phyloP scores from a whole-genome alignment of 2,797 vertebrate genomes.

The Delichon dasypus region DNA sequence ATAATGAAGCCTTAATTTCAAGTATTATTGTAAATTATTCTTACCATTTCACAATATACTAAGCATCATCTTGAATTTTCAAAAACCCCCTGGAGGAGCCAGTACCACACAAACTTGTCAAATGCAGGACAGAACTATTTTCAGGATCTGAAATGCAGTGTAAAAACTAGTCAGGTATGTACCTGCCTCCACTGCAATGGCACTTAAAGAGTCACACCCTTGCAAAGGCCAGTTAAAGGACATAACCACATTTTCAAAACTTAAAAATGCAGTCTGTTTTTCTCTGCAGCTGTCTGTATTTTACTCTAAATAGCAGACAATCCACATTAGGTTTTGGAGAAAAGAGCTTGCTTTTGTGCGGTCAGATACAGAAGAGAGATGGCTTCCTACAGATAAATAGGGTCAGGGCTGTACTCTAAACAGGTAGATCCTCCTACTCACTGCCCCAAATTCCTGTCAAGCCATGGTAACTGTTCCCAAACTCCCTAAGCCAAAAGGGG shows the following conservation, averaged over 20 bases:
- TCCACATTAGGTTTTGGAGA: neutral
- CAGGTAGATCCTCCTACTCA: neutral
- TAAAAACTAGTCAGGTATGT: neutral
- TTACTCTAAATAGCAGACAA: neutral
- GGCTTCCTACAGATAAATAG: neutral
- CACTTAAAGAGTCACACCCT: neutral
- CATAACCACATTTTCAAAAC: neutral
- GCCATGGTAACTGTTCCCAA: neutral
- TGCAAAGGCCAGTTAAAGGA: neutral
- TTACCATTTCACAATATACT: neutral
- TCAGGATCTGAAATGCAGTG: neutral
- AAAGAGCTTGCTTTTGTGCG: neutral
- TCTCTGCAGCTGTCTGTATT: neutral
- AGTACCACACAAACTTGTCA: neutral
- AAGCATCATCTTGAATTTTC: neutral
- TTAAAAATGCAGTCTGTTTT: neutral
- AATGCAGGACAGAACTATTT: neutral
- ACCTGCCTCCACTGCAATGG: neutral
- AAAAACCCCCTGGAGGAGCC: neutral
- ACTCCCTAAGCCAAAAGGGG: neutral
- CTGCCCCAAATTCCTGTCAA: neutral
- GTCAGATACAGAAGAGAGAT: neutral
- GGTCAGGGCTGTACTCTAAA: neutral
- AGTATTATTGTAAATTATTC: neutral
- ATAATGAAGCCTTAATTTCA: neutral